Conservation (phyloP, 2,888 invertebrate genomes). For the Boloria selene region DNA sequence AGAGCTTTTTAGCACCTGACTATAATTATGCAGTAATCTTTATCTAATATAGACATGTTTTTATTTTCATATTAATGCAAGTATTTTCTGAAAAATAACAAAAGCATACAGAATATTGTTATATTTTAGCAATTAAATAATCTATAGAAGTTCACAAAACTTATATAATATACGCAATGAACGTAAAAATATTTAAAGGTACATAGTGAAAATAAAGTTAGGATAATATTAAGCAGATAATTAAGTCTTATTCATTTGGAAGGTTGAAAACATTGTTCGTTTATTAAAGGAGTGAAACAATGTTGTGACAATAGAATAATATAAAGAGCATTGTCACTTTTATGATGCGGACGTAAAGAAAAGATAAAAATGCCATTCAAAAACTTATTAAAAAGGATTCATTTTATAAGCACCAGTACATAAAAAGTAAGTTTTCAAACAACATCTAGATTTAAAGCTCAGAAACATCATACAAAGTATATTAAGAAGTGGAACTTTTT, state of each 20-base stretch:
- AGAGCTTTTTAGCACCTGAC: background rate
- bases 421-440: background rate
- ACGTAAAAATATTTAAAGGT: no score
- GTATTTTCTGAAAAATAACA: background rate
- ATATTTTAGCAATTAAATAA: no score
- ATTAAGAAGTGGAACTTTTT: background rate
- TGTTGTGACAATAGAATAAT: conserved; percentile 33
- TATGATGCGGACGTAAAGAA: conserved; percentile 28
- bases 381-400: conserved; percentile 33
- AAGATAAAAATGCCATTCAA: conserved; percentile 33
- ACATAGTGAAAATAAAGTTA: background rate
- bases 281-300: conserved; percentile 32
- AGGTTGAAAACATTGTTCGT: conserved; percentile 26
- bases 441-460: conserved; percentile 7
- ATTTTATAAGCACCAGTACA: conserved; percentile 6
- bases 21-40: no score
- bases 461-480: background rate
- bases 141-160: no score
- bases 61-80: background rate
- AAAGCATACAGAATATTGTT: background rate
- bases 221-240: conserved; percentile 11
- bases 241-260: conserved; percentile 17
- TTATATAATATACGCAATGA: no score
- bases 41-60: background rate
- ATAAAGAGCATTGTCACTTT: conserved; percentile 31